Percentiles rank a stretch among this genome's conserved stretches.
Conservation (phyloP, 2,888 invertebrate genomes). For the Leucania comma region DNA sequence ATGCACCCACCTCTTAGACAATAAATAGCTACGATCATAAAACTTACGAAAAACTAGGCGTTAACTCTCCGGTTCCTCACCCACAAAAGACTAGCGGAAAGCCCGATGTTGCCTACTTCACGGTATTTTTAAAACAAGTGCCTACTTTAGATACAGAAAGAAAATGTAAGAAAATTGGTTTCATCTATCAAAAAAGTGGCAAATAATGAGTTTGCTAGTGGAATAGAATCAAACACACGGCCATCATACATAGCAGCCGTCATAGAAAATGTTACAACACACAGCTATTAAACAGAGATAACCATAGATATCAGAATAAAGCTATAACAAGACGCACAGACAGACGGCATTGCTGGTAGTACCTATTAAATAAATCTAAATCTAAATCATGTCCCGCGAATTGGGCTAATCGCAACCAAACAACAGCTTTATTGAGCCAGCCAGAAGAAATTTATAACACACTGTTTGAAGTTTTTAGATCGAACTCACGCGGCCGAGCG, state of each 20-base stretch:
- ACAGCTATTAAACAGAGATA: slow-evolving; percentile 14
- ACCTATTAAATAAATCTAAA: too few relatives aligned
- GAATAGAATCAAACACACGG: not conserved
- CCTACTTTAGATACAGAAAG: not conserved
- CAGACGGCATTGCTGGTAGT: slow-evolving; percentile 31
- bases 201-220: slow-evolving; percentile 10
- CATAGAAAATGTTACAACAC: slow-evolving; percentile 9
- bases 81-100: slow-evolving; percentile 1
- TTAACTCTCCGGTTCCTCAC: slow-evolving; percentile 23
- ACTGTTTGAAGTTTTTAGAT: slow-evolving; percentile 61
- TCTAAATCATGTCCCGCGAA: slow-evolving; percentile 62
- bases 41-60: slow-evolving; percentile 34
- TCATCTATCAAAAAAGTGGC: slow-evolving; percentile 9
- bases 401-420: slow-evolving; percentile 58
- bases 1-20: slow-evolving; percentile 18
- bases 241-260: not conserved
- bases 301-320: slow-evolving; percentile 11
- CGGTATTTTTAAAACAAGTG: not conserved
- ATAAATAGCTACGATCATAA: slow-evolving; percentile 33
- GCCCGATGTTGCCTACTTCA: not conserved
- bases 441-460: slow-evolving; percentile 61
- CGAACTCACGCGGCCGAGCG: slow-evolving; percentile 26
- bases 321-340: slow-evolving; percentile 27
- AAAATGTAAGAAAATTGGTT: not conserved
- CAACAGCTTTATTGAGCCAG: slow-evolving; percentile 62